These are phyloP conservation scores for Pediacus dermestoides DNA, from an alignment of 2,888 invertebrate genomes.

Conservation along the genomic window DNA sequence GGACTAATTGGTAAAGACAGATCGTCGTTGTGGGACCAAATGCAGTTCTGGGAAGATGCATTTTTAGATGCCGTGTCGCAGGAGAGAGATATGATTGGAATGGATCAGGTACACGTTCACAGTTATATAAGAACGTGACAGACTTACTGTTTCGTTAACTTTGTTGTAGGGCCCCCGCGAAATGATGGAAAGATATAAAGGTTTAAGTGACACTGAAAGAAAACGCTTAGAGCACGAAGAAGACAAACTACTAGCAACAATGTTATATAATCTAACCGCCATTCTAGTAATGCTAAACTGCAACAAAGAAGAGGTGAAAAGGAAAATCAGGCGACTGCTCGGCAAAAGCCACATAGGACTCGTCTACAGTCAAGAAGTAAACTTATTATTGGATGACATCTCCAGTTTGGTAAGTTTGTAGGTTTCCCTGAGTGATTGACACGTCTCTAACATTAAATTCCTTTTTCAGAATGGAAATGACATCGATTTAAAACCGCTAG, in stretches of 20 bases:
- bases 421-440: neutral
- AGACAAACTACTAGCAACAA: conserved; percentile 89
- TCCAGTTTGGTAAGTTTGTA: conserved; percentile 83
- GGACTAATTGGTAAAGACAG: conserved; percentile 79
- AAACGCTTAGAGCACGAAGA: conserved; percentile 98
- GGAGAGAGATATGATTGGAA: conserved; percentile 97
- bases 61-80: conserved; percentile 97
- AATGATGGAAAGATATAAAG: conserved; percentile 98
- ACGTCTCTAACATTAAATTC: conserved; percentile 13
- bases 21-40: conserved; percentile 93
- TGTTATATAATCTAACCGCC: conserved; percentile 94
- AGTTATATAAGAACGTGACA: neutral
- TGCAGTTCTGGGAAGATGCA: conserved; percentile 99
- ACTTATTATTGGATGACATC: conserved; percentile 91
- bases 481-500: conserved; percentile 92
- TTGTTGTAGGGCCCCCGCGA: conserved; percentile 78
- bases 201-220: conserved; percentile 85
- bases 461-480: conserved; percentile 87
- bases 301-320: conserved; percentile 75
- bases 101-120: conserved; percentile 97
- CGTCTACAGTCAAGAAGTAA: conserved; percentile 96
- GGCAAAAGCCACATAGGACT: conserved; percentile 99
- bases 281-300: conserved; percentile 93
- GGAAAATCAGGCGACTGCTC: conserved; percentile 84
- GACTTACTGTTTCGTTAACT: conserved; percentile 2